Conservation (phyloP, 2,888 invertebrate genomes). For the Xestia c-nigrum region DNA sequence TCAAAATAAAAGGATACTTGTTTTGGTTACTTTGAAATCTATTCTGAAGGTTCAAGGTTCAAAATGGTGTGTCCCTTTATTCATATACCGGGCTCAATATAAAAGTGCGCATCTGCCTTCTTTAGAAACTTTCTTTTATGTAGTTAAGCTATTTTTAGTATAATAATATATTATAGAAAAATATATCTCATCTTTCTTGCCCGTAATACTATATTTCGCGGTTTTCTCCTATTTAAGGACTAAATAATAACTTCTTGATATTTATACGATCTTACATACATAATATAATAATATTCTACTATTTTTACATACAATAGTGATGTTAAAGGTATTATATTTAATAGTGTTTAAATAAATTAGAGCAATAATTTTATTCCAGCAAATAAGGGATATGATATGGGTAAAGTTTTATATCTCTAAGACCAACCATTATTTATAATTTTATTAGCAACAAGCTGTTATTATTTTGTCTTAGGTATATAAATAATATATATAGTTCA, state of each 20-base stretch:
- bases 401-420: constrained; percentile 28
- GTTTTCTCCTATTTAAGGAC: constrained; percentile 41
- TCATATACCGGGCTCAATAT: constrained; percentile 41
- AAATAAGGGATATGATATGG: constrained; percentile 41
- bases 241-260: constrained; percentile 62
- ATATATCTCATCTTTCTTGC: constrained; percentile 58
- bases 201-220: constrained; percentile 45
- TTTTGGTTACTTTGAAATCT: constrained; percentile 16
- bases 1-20: background rate
- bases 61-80: background rate
- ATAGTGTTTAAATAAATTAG: constrained; percentile 49
- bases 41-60: background rate
- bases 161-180: constrained; percentile 62
- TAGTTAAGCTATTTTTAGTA: constrained; percentile 56
- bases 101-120: constrained; percentile 53
- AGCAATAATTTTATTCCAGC: constrained; percentile 58
- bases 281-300: constrained; percentile 45
- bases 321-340: constrained; percentile 45
- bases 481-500: constrained; percentile 33
- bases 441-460: constrained; percentile 51
- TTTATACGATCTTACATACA: constrained; percentile 46
- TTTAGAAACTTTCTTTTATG: constrained; percentile 45
- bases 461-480: constrained; percentile 55
- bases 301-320: constrained; percentile 50
- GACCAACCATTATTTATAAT: constrained; percentile 46